Conservation (phyloP, 2,113 vertebrate genomes). For the Anoplopoma fimbria region DNA sequence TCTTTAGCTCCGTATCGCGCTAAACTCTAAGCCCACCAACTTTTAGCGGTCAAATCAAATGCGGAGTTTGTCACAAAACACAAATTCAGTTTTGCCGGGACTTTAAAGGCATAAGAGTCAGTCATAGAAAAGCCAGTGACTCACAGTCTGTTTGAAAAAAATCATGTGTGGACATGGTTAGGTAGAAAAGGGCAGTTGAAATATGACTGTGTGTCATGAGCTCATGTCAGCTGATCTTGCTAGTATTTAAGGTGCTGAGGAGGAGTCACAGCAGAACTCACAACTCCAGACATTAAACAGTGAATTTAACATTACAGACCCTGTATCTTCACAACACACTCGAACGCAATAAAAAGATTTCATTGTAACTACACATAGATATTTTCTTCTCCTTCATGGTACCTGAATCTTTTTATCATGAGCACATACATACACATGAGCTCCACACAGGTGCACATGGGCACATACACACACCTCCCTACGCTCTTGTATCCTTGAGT, state of each 20-base stretch:
- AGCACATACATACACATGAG: conserved; percentile 40
- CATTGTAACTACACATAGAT: conserved; percentile 7
- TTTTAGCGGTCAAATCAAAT: neutral
- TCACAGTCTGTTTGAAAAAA: conserved; percentile 31
- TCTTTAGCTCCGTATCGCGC: neutral
- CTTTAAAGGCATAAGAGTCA: conserved; percentile 16
- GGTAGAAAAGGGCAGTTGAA: neutral
- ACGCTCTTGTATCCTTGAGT: conserved; percentile 25
- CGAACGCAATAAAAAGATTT: conserved; percentile 49
- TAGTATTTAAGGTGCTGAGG: conserved; percentile 27
- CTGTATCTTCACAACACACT: conserved; percentile 25
- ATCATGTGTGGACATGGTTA: neutral
- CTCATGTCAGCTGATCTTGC: conserved; percentile 24
- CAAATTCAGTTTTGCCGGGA: neutral
- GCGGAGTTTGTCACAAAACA: neutral
- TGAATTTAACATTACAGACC: conserved; percentile 59
- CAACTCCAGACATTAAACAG: conserved; percentile 52
- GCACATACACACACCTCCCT: conserved; percentile 11
- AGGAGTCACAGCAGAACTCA: conserved; percentile 44
- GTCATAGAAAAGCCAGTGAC: conserved; percentile 33
- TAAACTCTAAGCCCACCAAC: neutral
- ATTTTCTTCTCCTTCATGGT: conserved; percentile 3
- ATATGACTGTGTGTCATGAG: conserved; percentile 34
- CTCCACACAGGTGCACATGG: conserved; percentile 23
- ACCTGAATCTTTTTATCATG: conserved; percentile 34